phyloP scores from a whole-genome alignment of 1,140 invertebrate genomes.

The Drosophila seguyi region DNA sequence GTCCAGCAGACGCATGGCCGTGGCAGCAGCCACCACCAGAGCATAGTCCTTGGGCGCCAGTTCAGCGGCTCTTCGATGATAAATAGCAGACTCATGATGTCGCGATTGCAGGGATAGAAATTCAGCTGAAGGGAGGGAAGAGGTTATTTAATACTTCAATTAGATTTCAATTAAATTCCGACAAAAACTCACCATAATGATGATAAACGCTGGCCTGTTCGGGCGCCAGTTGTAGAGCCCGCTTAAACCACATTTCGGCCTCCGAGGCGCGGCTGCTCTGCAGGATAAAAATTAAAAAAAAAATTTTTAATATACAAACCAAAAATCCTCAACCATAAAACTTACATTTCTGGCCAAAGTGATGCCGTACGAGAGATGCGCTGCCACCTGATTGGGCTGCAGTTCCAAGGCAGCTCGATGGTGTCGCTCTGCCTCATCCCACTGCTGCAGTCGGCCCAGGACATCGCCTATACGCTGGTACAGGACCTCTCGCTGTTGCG shows the following conservation, averaged over 20 bases:
- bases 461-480: constrained; percentile 89
- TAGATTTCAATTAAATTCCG: background rate
- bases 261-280: constrained; percentile 92
- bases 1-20: constrained; percentile 92
- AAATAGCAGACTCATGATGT: constrained; percentile 92
- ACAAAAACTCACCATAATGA: constrained; percentile 89
- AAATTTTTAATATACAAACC: background rate
- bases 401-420: constrained; percentile 92
- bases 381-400: constrained; percentile 94
- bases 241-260: constrained; percentile 95
- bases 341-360: constrained; percentile 95
- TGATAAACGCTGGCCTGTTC: constrained; percentile 93
- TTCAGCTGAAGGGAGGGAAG: constrained; percentile 87
- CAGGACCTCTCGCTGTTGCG: constrained; percentile 90
- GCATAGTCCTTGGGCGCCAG: constrained; percentile 92
- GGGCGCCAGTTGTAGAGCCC: constrained; percentile 93
- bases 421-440: constrained; percentile 93
- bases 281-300: background rate
- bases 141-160: no score
- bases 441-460: constrained; percentile 91
- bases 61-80: constrained; percentile 91
- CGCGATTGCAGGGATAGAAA: constrained; percentile 92
- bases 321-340: constrained; percentile 27
- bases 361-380: constrained; percentile 96
- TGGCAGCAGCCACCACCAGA: constrained; percentile 93